Percentiles rank a stretch among this genome's conserved stretches.
Conservation (phyloP, 1,140 invertebrate genomes). For the roundworm (Caenorhabditis elegans) region WBcel235 BX284603.4:766501-767000, state of each 20-base stretch:
- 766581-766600: conserved; percentile 28
- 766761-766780: too few species aligned
- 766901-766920: neutral
- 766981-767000: too few species aligned
- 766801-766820: conserved; percentile 11
- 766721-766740: too few species aligned
- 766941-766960: neutral
- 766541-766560: neutral
- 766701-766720: too few species aligned
- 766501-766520: neutral
- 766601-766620: neutral
- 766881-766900: neutral
- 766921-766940: neutral
- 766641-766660: neutral
- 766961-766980: neutral
- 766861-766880: too few species aligned
- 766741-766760: too few species aligned
- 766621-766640: neutral
- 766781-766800: too few species aligned
- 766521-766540: neutral
- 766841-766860: neutral
- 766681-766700: neutral
- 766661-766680: neutral
- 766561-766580: neutral
- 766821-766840: neutral